Evolutionary conservation across 1,140 invertebrate species (phyloP).

Genomic region (Nilaparvata lugens): DNA sequence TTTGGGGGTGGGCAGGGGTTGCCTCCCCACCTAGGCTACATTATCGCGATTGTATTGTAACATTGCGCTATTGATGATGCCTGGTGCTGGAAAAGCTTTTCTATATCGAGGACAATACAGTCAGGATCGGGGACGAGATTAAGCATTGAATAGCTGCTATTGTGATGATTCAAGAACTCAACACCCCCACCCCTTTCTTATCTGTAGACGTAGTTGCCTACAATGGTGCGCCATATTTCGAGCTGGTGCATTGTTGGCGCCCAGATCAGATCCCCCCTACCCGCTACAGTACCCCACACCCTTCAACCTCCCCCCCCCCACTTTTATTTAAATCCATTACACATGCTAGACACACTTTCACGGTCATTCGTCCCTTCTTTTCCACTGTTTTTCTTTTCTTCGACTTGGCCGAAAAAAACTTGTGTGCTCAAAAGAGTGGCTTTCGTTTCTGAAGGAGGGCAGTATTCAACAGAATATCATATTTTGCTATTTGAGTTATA

Average conservation of each 20-base stretch:
- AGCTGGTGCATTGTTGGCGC: not conserved
- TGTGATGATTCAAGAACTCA: constrained; percentile 27
- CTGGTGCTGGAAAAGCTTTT: constrained; percentile 27
- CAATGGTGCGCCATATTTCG: constrained; percentile 10
- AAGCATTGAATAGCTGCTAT: constrained; percentile 26
- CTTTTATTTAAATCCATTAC: constrained; percentile 6
- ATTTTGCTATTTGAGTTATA: not conserved
- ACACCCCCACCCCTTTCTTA: constrained; percentile 19
- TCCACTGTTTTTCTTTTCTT: no score
- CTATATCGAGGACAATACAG: constrained; percentile 27
- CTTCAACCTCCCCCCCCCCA: not conserved
- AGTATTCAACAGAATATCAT: not conserved
- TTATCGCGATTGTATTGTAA: constrained; percentile 29
- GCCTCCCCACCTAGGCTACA: constrained; percentile 15
- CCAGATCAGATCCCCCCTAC: constrained; percentile 5
- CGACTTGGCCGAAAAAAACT: no score
- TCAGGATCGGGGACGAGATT: constrained; percentile 27
- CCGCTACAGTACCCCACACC: no score
- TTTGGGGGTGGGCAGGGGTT: not conserved
- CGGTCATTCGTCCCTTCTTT: not conserved
- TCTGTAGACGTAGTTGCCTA: constrained; percentile 21
- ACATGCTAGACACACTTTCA: constrained; percentile 1
- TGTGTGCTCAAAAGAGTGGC: not conserved
- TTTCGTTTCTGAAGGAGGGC: not conserved
- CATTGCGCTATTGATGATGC: constrained; percentile 28